Percentiles rank a stretch among this genome's conserved stretches.
Conservation (phyloP, 1,140 invertebrate genomes). For the Nephotettix cincticeps region DNA sequence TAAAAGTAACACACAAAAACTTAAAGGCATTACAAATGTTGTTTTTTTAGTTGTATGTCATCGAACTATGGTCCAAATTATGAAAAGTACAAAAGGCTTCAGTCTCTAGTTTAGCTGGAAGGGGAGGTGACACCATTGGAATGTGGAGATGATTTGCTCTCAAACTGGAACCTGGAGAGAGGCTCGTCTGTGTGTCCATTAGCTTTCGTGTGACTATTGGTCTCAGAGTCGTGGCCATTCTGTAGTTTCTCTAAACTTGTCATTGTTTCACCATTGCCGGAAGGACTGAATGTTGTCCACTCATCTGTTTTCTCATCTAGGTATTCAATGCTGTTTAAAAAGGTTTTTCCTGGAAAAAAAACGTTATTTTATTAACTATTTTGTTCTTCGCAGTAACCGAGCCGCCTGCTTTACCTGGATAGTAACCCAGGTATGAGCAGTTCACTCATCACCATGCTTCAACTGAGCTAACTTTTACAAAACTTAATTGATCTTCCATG, state of each 20-base stretch:
- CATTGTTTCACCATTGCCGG: neutral
- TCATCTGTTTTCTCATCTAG: constrained; percentile 67
- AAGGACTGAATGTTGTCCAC: constrained; percentile 64
- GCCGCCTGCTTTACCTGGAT: too few relatives aligned
- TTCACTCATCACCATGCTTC: too few relatives aligned
- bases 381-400: too few relatives aligned
- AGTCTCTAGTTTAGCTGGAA: constrained; percentile 14
- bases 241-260: neutral
- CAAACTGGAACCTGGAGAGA: neutral
- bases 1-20: neutral
- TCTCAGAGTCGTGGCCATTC: neutral
- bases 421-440: too few relatives aligned
- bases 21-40: neutral
- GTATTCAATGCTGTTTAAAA: constrained; percentile 81
- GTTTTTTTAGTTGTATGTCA: neutral
- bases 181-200: constrained; percentile 11
- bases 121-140: neutral
- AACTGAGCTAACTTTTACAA: too few relatives aligned
- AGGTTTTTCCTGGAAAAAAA: constrained; percentile 59
- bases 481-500: too few relatives aligned
- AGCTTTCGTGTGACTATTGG: neutral
- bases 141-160: neutral
- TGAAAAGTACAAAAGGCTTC: neutral
- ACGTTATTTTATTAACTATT: neutral
- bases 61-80: neutral